A percentile compares a stretch with the other conserved stretches of the same genome.
Conservation (phyloP, 1,140 invertebrate genomes). For the Drosophila simulans region DNA sequence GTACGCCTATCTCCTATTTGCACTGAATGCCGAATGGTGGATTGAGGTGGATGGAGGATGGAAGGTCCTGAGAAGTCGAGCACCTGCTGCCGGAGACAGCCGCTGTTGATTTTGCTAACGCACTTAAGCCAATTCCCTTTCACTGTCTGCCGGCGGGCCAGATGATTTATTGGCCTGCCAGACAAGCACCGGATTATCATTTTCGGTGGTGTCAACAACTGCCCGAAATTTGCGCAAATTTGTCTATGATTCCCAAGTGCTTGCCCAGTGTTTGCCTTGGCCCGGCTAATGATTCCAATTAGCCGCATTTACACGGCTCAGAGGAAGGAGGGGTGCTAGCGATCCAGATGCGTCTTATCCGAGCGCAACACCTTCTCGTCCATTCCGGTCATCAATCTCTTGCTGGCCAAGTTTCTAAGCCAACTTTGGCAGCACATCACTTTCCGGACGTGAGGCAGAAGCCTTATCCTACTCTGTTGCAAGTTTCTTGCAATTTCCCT, state of each 20-base stretch:
- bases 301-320: constrained; percentile 39
- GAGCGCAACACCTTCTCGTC: constrained; percentile 19
- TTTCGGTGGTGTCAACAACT: constrained; percentile 58
- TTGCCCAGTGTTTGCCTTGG: constrained; percentile 30
- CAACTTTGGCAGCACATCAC: constrained; percentile 34
- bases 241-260: constrained; percentile 65
- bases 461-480: constrained; percentile 44
- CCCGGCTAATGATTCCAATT: constrained; percentile 71
- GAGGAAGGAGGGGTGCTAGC: not conserved
- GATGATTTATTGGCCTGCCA: constrained; percentile 73
- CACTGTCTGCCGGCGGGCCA: constrained; percentile 27
- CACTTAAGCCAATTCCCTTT: constrained; percentile 71
- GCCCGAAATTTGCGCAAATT: constrained; percentile 66
- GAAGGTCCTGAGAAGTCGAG: constrained; percentile 47
- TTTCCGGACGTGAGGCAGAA: constrained; percentile 15
- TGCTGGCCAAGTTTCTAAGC: constrained; percentile 31
- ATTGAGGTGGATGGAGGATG: not conserved
- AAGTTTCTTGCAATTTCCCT: constrained; percentile 42
- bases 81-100: constrained; percentile 61
- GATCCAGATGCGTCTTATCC: constrained; percentile 14
- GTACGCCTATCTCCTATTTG: constrained; percentile 19
- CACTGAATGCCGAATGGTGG: not conserved
- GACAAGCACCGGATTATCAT: constrained; percentile 46
- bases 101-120: constrained; percentile 67
- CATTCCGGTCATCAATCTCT: constrained; percentile 23